Evolutionary conservation across 1,140 invertebrate genomes (phyloP).

Genomic region (Venustaconcha ellipsiformis): DNA sequence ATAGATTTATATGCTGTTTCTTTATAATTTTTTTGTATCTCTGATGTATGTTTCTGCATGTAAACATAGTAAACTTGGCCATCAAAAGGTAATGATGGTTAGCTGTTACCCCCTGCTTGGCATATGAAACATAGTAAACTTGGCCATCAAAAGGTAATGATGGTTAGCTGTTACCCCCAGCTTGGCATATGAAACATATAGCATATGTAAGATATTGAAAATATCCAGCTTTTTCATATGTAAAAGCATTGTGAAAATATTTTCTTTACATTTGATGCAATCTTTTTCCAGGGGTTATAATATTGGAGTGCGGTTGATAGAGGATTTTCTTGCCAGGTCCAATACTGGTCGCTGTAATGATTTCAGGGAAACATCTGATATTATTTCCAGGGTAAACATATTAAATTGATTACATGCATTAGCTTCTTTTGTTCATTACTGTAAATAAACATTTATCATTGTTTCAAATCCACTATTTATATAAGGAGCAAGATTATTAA

Average conservation of each 20-base stretch:
- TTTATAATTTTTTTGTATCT: no score
- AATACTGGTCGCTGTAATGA: constrained; percentile 92
- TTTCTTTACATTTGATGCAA: constrained; percentile 1
- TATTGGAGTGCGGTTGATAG: constrained; percentile 96
- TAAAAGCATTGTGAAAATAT: not conserved
- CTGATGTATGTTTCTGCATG: no score
- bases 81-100: no score
- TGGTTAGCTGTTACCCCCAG: no score
- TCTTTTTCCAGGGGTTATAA: constrained; percentile 84
- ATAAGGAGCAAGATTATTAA: no score
- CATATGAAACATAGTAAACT: constrained; percentile 1
- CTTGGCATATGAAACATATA: not conserved
- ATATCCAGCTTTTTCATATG: not conserved
- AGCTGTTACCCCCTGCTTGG: no score
- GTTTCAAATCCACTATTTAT: no score
- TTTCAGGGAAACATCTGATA: constrained; percentile 97
- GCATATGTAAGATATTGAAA: constrained; percentile 1
- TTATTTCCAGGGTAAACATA: constrained; percentile 80
- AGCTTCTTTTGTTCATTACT: no score
- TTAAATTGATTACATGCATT: not conserved
- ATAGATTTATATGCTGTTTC: no score
- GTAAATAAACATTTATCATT: no score
- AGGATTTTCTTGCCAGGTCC: constrained; percentile 96
- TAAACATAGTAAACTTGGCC: no score
- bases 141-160: no score